phyloP scores from a whole-genome alignment of 2,113 vertebrate species.

The Nipponia nippon region DNA sequence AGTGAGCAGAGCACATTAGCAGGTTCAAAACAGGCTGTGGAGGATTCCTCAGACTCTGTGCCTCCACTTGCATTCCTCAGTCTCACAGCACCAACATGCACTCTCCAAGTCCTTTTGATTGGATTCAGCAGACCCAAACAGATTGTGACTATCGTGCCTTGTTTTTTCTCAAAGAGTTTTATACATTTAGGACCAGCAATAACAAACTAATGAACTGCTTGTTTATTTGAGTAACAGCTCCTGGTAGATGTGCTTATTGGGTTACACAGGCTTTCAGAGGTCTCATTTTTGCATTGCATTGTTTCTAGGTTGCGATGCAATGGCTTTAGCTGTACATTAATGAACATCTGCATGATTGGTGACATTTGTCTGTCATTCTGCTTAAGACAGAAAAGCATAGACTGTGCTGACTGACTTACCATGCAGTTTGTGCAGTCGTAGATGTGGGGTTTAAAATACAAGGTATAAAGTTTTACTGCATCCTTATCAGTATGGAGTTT shows the following conservation, averaged over 20 bases:
- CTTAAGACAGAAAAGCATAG: neutral
- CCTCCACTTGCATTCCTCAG: conserved; percentile 72
- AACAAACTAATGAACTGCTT: conserved; percentile 70
- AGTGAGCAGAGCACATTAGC: conserved; percentile 74
- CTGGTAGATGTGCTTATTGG: conserved; percentile 1
- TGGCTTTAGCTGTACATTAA: conserved; percentile 8
- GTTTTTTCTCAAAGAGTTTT: conserved; percentile 63
- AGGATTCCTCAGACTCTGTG: conserved; percentile 58
- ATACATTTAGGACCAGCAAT: conserved; percentile 70
- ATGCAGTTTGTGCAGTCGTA: neutral
- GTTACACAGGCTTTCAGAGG: neutral
- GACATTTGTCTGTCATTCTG: neutral
- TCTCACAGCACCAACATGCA: conserved; percentile 74
- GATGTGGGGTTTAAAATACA: neutral
- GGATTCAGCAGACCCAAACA: conserved; percentile 56
- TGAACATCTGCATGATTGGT: neutral
- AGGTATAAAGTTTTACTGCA: neutral
- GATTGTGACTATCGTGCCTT: conserved; percentile 56
- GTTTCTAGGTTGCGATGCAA: conserved; percentile 61
- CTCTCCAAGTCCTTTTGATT: conserved; percentile 29
- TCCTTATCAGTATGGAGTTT: neutral
- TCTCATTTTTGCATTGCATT: conserved; percentile 61
- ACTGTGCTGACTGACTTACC: neutral
- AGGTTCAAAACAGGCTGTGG: conserved; percentile 40
- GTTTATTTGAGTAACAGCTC: conserved; percentile 67